Base-by-base conservation (phyloP, 2,113 vertebrate species). In the Hippocampus abdominalis region DNA sequence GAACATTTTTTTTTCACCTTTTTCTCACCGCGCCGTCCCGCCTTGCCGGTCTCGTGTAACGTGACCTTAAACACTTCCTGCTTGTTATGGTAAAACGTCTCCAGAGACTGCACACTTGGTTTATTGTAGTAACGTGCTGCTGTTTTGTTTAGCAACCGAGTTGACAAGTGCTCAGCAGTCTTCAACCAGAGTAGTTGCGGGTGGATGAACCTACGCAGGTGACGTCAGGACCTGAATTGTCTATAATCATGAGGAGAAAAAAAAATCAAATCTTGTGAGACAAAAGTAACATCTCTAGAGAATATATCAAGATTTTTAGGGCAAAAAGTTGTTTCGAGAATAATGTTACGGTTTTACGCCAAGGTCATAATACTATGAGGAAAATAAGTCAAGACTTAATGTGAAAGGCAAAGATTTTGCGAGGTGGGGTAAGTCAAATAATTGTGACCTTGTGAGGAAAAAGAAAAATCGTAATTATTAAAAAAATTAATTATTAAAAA, bases 1-100 rank as follows among this genome's bases (percentile, higher is more conserved):
- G 76, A 76, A 78, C 0, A 73, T 83, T 81, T 72, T 42, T 72
- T 42, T 27, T 76, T 82, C 80, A 81, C 71, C 61, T 75, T 75
- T 84, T 83, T 71, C 78, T 76, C 44, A 59, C 73, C 68, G 69
- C 75, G 76, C 68, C 83, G 5, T 59, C 23, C 23, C 56, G 13
- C 12, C 12, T 25, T 29, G 56, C 10, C 27, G 25, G 56, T 57
- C 23, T 57, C 5, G 57, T 59, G 57, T 59, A 29, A 59, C 15
- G 13, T 29, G 57, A 59, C 13, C 27, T 59, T 32, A 59, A 59
- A 59, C 57, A 16, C 57, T 59, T 59, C 57, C 27, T 7, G 15
- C 29, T 15, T 32, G 25, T 29, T 29, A 59, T 6, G 15, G 57
- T 25, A 32, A 59, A 59, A 18, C 27, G 15, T 59, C 25, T 18